phyloP scores from a whole-genome alignment of 2,888 invertebrate species.

The Pyrrhia umbra region DNA sequence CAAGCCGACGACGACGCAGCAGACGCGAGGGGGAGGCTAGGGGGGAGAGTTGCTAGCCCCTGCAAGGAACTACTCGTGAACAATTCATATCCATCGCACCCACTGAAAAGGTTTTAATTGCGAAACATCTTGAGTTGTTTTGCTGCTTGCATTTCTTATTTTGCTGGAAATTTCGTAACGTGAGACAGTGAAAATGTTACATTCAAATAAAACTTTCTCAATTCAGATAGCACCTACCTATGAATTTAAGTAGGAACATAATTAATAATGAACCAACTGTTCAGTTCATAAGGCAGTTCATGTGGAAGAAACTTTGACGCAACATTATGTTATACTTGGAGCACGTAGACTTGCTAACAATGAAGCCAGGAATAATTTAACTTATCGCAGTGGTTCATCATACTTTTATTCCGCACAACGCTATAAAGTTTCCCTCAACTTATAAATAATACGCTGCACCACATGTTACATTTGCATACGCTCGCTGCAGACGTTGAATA shows the following conservation, averaged over 20 bases:
- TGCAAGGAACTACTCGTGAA: constrained; percentile 63
- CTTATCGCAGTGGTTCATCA: constrained; percentile 7
- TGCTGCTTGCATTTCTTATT: constrained; percentile 55
- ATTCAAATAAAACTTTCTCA: neutral
- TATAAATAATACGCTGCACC: constrained; percentile 28
- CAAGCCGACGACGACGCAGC: constrained; percentile 42
- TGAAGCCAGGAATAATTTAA: constrained; percentile 24
- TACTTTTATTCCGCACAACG: constrained; percentile 11
- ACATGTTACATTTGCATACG: constrained; percentile 37
- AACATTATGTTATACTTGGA: constrained; percentile 7
- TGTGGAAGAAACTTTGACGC: constrained; percentile 35
- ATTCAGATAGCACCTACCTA: neutral
- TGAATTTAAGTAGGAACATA: neutral
- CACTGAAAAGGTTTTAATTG: constrained; percentile 69
- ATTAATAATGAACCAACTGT: constrained; percentile 16
- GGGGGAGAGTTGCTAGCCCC: constrained; percentile 16
- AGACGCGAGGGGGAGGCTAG: constrained; percentile 5
- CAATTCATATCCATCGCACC: constrained; percentile 68
- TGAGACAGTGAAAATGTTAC: constrained; percentile 13
- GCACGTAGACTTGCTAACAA: constrained; percentile 18
- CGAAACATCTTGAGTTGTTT: constrained; percentile 60
- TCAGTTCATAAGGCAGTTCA: constrained; percentile 32
- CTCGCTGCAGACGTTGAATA: constrained; percentile 16
- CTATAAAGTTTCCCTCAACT: constrained; percentile 34
- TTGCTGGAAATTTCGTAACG: constrained; percentile 18